Evolutionary conservation across 2,797 vertebrate genomes (phyloP), one percentile per base, ranked within the genome.

Genomic region (Limosa lapponica): DNA sequence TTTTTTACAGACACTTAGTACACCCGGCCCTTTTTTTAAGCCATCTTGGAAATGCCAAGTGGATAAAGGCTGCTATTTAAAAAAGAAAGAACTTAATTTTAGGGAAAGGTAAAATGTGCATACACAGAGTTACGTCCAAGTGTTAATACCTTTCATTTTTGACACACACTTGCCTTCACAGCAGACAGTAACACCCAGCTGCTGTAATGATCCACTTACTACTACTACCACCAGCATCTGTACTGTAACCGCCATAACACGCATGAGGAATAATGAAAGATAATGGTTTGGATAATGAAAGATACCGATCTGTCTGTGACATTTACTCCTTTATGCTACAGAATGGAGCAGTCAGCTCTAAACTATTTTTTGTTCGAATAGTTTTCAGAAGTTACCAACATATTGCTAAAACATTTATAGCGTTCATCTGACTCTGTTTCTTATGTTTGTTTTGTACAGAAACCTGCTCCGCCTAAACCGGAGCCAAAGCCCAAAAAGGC

Each of bases 401-500:
- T 32, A 4, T 11, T 59, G 16, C 36, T 61, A 16, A 39, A 88
- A 39, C 4, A 2, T 10, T 10, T 7, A 4, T 11, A 24, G 9
- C 4, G 0, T 75, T 88, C 6, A 1, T 39, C 75, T 91, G 69
- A 75, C 48, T 36, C 18, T 69, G 13, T 51, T 77, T 54, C 41
- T 61, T 71, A 5, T 55, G 9, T 93, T 13, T 91, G 91, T 93
- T 87, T 90, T 20, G 57, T 95, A 14, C 95, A 99, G 99, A 99
- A 98, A 97, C 98, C 99, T 74, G 93, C 95, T 95, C 97, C 97
- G 10, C 93, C 98, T 71, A 98, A 98, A 97, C 97, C 98, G 92
- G 99, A 99, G 97, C 98, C 99, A 96, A 99, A 99, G 97, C 97
- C 97, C 95, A 99, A 99, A 98, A 99, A 99, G 98, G 97, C 98